A percentile compares a stretch with the other conserved stretches of the same genome.
Conservation (phyloP, 1,140 invertebrate species). For the Lucilia sericata region DNA sequence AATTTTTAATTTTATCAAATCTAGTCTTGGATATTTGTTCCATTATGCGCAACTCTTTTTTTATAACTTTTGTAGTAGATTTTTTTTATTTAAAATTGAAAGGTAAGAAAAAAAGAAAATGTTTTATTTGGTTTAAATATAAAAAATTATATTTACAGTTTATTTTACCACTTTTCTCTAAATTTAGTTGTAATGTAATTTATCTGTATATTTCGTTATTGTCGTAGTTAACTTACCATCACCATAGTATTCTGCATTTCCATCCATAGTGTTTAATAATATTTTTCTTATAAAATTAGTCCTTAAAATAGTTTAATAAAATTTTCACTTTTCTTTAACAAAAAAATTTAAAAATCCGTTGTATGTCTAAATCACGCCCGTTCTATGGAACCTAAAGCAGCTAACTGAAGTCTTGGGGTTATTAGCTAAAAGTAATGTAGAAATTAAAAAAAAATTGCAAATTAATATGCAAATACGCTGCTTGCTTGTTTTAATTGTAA, state of each 20-base stretch:
- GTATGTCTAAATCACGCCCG: not conserved
- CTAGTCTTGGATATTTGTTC: too few relatives aligned
- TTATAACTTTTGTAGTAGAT: too few relatives aligned
- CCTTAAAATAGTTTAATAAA: not conserved
- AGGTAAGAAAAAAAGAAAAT: too few relatives aligned
- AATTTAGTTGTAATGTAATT: too few relatives aligned
- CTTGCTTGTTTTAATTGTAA: not conserved
- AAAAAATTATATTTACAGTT: too few relatives aligned
- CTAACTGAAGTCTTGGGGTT: not conserved
- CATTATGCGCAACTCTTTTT: too few relatives aligned
- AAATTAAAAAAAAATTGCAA: not conserved
- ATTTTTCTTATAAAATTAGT: not conserved
- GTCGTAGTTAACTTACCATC: not conserved
- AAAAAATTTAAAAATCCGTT: not conserved
- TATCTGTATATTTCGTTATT: too few relatives aligned
- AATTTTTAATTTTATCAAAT: too few relatives aligned
- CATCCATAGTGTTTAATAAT: not conserved
- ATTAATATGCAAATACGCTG: not conserved
- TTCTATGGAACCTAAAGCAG: not conserved
- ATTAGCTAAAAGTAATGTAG: not conserved
- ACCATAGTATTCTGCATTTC: not conserved
- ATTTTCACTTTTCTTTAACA: not conserved
- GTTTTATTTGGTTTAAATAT: too few relatives aligned
- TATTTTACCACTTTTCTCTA: too few relatives aligned
- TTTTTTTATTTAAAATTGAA: too few relatives aligned